Conservation (phyloP, 2,113 vertebrate genomes). For the Phrynosoma blainvillii region DNA sequence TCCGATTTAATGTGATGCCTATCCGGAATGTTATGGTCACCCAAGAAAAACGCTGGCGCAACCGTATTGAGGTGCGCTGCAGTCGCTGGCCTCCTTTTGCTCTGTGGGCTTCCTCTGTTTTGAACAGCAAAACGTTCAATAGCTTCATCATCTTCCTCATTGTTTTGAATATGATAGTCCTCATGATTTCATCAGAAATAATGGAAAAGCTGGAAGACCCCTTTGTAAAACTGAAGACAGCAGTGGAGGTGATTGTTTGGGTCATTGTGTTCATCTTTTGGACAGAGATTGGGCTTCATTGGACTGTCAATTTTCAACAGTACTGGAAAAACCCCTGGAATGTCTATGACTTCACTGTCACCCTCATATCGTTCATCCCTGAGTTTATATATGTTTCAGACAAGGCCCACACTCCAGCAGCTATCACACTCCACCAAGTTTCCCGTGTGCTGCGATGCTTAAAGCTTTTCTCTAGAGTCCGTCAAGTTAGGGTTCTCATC, state of each 20-base stretch:
- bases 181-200: constrained; percentile 69
- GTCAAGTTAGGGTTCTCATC: constrained; percentile 70
- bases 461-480: constrained; percentile 69
- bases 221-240: constrained; percentile 48
- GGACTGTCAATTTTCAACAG: constrained; percentile 61
- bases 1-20: constrained; percentile 64
- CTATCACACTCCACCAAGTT: constrained; percentile 57
- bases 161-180: constrained; percentile 67
- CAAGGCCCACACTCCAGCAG: not conserved
- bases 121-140: constrained; percentile 56
- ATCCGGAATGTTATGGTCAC: constrained; percentile 30
- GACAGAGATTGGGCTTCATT: constrained; percentile 69
- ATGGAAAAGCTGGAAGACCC: constrained; percentile 41
- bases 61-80: constrained; percentile 43
- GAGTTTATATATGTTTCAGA: constrained; percentile 46
- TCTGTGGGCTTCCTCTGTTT: constrained; percentile 66
- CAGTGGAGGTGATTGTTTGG: constrained; percentile 67
- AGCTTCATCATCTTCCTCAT: constrained; percentile 71
- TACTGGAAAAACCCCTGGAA: constrained; percentile 76
- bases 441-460: constrained; percentile 68
- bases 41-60: constrained; percentile 25
- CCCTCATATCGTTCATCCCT: constrained; percentile 67
- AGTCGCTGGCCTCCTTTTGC: constrained; percentile 59
- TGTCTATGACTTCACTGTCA: constrained; percentile 73
- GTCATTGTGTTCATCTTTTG: constrained; percentile 69